These are phyloP conservation scores for Takifugu bimaculatus DNA, from an alignment of 2,113 vertebrate genomes.

Conservation along the genomic window DNA sequence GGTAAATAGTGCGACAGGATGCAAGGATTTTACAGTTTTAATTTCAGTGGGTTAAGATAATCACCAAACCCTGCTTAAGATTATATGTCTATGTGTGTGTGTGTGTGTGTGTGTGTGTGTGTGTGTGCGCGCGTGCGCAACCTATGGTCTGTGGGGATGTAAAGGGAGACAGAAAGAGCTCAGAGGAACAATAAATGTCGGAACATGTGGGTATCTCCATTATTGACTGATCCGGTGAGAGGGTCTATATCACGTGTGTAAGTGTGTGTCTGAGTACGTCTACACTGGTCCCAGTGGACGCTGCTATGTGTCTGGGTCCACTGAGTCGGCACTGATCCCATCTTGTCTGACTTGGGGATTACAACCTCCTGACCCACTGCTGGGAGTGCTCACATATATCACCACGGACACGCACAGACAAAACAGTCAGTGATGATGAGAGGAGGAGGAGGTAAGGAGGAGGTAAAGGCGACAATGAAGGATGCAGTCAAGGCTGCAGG, in stretches of 20 bases:
- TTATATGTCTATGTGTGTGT: slow-evolving; percentile 14
- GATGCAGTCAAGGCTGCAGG: not conserved
- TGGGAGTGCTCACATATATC: slow-evolving; percentile 7
- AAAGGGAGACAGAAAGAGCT: slow-evolving; percentile 23
- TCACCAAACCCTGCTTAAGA: slow-evolving; percentile 37
- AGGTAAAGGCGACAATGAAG: not conserved
- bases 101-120: not conserved
- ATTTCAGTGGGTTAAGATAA: slow-evolving; percentile 49
- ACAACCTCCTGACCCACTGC: slow-evolving; percentile 48
- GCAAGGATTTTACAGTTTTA: slow-evolving; percentile 14
- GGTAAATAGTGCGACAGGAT: no score
- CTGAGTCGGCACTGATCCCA: slow-evolving; percentile 53
- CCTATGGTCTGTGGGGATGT: slow-evolving; percentile 21
- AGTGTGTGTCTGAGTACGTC: slow-evolving; percentile 11
- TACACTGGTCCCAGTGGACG: slow-evolving; percentile 11
- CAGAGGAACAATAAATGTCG: slow-evolving; percentile 43
- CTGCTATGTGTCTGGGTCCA: slow-evolving; percentile 40
- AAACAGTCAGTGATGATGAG: not conserved
- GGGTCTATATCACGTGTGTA: slow-evolving; percentile 35
- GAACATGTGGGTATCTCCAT: slow-evolving; percentile 32
- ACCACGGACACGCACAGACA: slow-evolving; percentile 2
- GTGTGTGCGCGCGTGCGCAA: not conserved
- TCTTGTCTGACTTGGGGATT: slow-evolving; percentile 53
- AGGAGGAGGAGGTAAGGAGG: not conserved
- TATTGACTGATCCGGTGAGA: slow-evolving; percentile 36